phyloP scores from a whole-genome alignment of 1,140 invertebrate species.

The Eriosoma lanigerum region DNA sequence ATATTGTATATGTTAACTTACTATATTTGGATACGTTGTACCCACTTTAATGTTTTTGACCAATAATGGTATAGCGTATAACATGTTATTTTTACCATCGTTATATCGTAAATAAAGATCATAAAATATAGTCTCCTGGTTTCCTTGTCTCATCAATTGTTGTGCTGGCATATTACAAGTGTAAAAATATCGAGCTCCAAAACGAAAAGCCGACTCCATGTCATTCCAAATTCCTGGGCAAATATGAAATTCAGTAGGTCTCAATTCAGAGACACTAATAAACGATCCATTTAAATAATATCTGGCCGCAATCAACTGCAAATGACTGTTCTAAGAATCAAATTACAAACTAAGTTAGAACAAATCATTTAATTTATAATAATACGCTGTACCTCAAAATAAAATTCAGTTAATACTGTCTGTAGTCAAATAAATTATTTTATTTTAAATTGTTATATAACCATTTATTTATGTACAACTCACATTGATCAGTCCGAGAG shows the following conservation, averaged over 20 bases:
- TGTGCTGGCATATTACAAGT: conserved; percentile 62
- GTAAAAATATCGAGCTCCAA: conserved; percentile 63
- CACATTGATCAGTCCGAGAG: no score
- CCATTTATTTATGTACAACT: no score
- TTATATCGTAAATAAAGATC: conserved; percentile 63
- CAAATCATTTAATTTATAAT: no score
- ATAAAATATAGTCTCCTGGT: conserved; percentile 61
- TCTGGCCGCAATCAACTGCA: conserved; percentile 59
- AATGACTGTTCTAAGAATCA: conserved; percentile 58
- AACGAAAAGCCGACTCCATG: conserved; percentile 63
- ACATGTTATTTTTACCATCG: conserved; percentile 58
- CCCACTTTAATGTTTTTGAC: conserved; percentile 58
- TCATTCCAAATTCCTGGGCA: conserved; percentile 60
- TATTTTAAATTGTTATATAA: no score
- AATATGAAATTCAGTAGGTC: conserved; percentile 58
- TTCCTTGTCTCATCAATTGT: conserved; percentile 60
- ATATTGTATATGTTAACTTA: conserved; percentile 45
- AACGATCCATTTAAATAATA: conserved; percentile 56
- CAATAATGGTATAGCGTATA: conserved; percentile 66
- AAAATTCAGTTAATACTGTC: no score
- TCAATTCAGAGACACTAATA: conserved; percentile 54
- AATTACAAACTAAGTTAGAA: neutral
- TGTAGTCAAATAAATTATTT: no score
- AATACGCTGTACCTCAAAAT: no score
- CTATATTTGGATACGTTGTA: conserved; percentile 54